Base-by-base conservation (phyloP, 1,140 invertebrate species). In the Chlorops oryzae region DNA sequence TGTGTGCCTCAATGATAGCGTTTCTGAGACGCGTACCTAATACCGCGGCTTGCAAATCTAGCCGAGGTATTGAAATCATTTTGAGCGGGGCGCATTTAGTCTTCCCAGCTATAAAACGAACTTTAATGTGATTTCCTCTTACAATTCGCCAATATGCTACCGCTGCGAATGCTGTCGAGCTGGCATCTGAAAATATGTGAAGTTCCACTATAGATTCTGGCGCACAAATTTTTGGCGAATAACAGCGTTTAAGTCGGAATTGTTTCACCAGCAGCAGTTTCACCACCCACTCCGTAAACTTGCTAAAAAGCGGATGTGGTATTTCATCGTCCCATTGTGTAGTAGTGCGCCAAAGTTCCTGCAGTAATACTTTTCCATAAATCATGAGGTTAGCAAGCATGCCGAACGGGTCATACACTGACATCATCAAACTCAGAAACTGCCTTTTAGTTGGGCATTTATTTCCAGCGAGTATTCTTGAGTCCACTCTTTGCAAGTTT, bases 21-120 rank as follows among this genome's bases (percentile, higher is more conserved):
- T 39, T 39, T 6, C 5, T 9, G 9, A 51, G 21, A n/a, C 50
- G 34, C n/a, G 37, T 40, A 5, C 38, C 42, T 18, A 51, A 21
- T 5, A 51, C 50, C 9, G 42, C 41, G 5, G 50, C 34, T 40
- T 51, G 34, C 24, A 51, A 18, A 9, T 51, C 42, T 20, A 51
- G 38, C 15, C 50, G 17, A 3, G 50, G 50, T 1, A 51, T 23
- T 12, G 35, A 40, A 2, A 39, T 21, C 12, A 21, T 3, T 13
- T 51, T 51, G 2, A 40, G 7, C 5, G 50, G 42, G 3, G 50
- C 34, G 41, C 22, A 27, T 40, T 46, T 46, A 6, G 42, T 32
- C 27, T 51, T 51, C 2, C 15, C 37, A 20, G 17, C 17, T 12
- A 46, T 32, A 23, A 51, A 40, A 5, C 13, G 2, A 3, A 40